These are phyloP conservation scores for Sarcophaga caerulescens DNA, from an alignment of 2,888 invertebrate genomes.

Conservation along the genomic window DNA sequence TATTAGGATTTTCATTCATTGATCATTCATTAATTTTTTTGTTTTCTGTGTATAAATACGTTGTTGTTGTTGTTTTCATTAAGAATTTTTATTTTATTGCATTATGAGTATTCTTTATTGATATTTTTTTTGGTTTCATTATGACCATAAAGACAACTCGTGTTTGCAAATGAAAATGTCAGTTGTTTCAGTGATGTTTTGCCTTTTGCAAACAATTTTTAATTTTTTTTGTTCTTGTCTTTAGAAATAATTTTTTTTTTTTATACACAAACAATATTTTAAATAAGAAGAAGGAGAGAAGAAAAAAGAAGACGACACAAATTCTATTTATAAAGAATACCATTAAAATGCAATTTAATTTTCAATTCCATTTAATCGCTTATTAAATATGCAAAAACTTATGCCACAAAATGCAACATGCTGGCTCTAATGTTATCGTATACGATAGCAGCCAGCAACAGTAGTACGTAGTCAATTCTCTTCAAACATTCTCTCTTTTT, in stretches of 20 bases:
- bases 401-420: not conserved
- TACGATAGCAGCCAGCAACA: not conserved
- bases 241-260: too few species aligned
- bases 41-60: not conserved
- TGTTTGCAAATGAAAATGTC: conserved; percentile 54
- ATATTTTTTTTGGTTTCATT: conserved; percentile 24
- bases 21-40: conserved; percentile 15
- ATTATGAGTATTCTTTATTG: conserved; percentile 21
- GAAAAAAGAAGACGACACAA: conserved; percentile 5
- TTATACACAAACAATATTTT: too few species aligned
- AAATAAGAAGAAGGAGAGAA: too few species aligned
- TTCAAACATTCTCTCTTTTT: too few species aligned
- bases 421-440: conserved; percentile 2
- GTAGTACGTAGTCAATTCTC: too few species aligned
- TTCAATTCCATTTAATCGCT: conserved; percentile 37
- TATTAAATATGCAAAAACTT: not conserved
- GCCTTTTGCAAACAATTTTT: conserved; percentile 43
- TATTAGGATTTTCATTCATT: not conserved
- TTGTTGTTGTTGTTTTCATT: not conserved
- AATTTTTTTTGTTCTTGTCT: conserved; percentile 11
- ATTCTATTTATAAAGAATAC: conserved; percentile 57
- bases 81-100: conserved; percentile 5
- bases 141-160: conserved; percentile 52
- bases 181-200: conserved; percentile 60
- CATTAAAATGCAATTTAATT: conserved; percentile 56